These are phyloP conservation scores for Panagrolaimus sp. DNA, from an alignment of 1,140 invertebrate species.

Conservation along the genomic window DNA sequence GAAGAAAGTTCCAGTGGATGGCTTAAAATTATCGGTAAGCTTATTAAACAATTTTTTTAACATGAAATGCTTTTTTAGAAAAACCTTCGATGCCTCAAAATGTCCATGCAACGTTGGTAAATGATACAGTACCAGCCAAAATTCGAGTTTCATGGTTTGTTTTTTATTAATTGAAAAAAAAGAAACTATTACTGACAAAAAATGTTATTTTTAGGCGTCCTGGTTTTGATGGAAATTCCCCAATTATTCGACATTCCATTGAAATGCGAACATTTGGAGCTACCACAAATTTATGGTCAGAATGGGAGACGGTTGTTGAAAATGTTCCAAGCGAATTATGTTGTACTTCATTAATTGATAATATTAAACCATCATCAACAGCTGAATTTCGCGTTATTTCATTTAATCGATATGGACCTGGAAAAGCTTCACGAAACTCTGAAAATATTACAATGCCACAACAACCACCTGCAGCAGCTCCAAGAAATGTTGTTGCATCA, in stretches of 20 bases:
- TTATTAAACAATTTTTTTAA: slow-evolving; percentile 16
- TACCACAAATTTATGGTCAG: slow-evolving; percentile 42
- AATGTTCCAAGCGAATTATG: slow-evolving; percentile 72
- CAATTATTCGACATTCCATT: slow-evolving; percentile 83
- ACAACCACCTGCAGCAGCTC: slow-evolving; percentile 55
- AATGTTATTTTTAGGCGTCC: slow-evolving; percentile 62
- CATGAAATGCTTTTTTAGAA: slow-evolving; percentile 63
- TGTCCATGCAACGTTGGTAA: slow-evolving; percentile 68
- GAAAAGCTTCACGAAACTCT: slow-evolving; percentile 77
- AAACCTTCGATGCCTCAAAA: slow-evolving; percentile 83
- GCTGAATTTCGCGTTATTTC: slow-evolving; percentile 93
- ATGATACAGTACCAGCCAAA: slow-evolving; percentile 67
- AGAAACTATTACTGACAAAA: too few relatives aligned
- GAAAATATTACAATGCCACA: slow-evolving; percentile 73
- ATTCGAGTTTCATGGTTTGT: slow-evolving; percentile 70
- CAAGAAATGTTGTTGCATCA: slow-evolving; percentile 67
- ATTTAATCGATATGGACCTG: slow-evolving; percentile 82
- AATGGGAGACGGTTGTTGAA: slow-evolving; percentile 77
- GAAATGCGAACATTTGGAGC: slow-evolving; percentile 73
- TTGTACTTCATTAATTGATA: slow-evolving; percentile 71
- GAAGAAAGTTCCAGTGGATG: slow-evolving; percentile 40
- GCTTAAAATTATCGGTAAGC: slow-evolving; percentile 45
- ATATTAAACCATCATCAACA: slow-evolving; percentile 82
- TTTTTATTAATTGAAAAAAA: too few relatives aligned
- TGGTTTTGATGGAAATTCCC: slow-evolving; percentile 92